Conservation (phyloP, 2,797 vertebrate species). For the Tolypeutes matacus region DNA sequence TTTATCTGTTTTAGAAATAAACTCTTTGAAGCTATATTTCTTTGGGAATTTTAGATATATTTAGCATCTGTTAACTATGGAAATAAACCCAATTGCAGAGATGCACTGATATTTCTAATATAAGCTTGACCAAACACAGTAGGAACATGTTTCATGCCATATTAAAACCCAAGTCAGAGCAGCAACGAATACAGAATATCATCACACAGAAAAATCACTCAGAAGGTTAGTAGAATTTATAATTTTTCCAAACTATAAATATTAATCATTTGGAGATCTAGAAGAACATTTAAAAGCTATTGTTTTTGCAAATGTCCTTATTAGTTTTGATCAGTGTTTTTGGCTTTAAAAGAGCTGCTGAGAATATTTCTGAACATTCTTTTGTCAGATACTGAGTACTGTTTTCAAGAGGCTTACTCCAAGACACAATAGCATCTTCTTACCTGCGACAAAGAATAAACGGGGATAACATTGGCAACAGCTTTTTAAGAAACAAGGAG, state of each 20-base stretch:
- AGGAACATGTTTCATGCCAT: neutral
- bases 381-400: slow-evolving; percentile 84
- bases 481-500: slow-evolving; percentile 70
- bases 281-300: slow-evolving; percentile 61
- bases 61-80: neutral
- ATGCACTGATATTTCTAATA: slow-evolving; percentile 65
- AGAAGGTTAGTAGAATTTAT: neutral
- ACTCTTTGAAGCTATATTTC: neutral
- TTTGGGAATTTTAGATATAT: slow-evolving; percentile 21
- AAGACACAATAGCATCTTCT: slow-evolving; percentile 86
- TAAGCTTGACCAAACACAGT: slow-evolving; percentile 10
- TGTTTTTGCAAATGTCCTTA: slow-evolving; percentile 74
- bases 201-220: slow-evolving; percentile 11
- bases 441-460: slow-evolving; percentile 87
- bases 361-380: slow-evolving; percentile 83
- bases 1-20: slow-evolving; percentile 34
- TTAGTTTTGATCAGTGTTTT: slow-evolving; percentile 81
- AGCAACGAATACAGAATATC: neutral
- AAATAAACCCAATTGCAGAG: neutral
- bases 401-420: slow-evolving; percentile 84
- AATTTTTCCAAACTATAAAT: slow-evolving; percentile 44
- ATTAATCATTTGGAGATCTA: slow-evolving; percentile 55
- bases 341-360: slow-evolving; percentile 81
- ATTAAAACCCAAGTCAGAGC: slow-evolving; percentile 29
- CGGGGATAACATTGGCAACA: slow-evolving; percentile 81